Conservation (phyloP, 2,888 invertebrate genomes). For the Temnothorax rugatulus region DNA sequence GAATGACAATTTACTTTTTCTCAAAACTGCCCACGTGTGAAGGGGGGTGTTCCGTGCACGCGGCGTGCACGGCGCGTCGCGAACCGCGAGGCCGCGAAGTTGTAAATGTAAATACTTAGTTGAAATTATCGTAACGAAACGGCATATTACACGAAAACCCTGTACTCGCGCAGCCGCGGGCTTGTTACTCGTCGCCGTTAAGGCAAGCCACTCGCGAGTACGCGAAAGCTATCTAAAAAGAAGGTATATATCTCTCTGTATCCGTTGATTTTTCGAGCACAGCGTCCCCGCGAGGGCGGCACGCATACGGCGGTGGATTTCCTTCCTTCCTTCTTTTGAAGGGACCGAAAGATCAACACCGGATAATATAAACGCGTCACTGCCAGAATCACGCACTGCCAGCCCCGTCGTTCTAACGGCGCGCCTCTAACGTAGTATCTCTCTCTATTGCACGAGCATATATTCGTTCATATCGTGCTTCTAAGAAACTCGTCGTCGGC, state of each 20-base stretch:
- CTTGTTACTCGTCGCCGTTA: constrained; percentile 13
- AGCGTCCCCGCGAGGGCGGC: constrained; percentile 16
- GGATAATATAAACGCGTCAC: constrained; percentile 67
- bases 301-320: constrained; percentile 16
- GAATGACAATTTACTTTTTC: constrained; percentile 13
- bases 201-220: constrained; percentile 28
- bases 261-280: constrained; percentile 37
- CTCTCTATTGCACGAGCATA: constrained; percentile 37
- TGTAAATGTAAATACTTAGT: constrained; percentile 74
- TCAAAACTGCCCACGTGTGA: neutral
- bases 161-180: constrained; percentile 39
- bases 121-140: constrained; percentile 68
- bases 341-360: constrained; percentile 25
- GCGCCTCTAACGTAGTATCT: constrained; percentile 48
- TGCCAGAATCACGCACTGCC: constrained; percentile 74
- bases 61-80: constrained; percentile 19
- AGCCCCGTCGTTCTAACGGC: constrained; percentile 40
- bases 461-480: constrained; percentile 38
- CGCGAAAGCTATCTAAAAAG: constrained; percentile 22
- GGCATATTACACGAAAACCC: constrained; percentile 46
- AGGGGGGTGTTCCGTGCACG: constrained; percentile 1
- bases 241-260: constrained; percentile 30
- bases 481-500: constrained; percentile 37
- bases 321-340: neutral
- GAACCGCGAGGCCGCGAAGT: constrained; percentile 46